Evolutionary conservation across 2,888 invertebrate genomes (phyloP), one percentile per base, ranked within the genome.

Genomic region (Epiblema foenella): DNA sequence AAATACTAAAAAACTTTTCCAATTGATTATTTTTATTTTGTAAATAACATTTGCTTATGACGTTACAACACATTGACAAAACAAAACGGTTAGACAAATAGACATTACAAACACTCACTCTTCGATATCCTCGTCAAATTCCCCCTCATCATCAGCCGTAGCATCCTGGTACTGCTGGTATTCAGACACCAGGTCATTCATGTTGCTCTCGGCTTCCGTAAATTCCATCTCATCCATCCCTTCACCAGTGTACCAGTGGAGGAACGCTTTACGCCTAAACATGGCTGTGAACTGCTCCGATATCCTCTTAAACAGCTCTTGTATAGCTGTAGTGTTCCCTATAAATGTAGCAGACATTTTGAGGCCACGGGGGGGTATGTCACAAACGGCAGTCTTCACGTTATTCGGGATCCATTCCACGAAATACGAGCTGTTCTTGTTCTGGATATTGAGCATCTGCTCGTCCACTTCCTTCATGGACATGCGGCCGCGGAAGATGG

Each of bases 201-300:
- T 96, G 94, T 97, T 97, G 81, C 96, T 96, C 85, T 98, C 97
- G 12, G 98, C 97, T 86, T 98, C 97, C 65, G 97, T 97, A 93
- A 97, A 97, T 89, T 98, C 97, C 96, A 97, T 96, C 87, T 97
- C 97, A 87, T 97, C 97, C 97, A 98, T 97, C 75, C 97, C 97
- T 86, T 98, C 97, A 60, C 97, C 97, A 65, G 97, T 97, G 93
- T 97, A 98, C 97, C 97, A 98, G 94, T 98, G 97, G 83, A 97
- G 94, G 95, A 97, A 98, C 88, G 97, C 97, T 89, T 97, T 97
- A 77, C 97, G 95, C 76, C 97, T 94, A 94, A 97, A 98, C 97
- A 98, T 97, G 82, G 96, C 96, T 42, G 95, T 95, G 84, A 96
- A 96, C 84, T 96, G 96, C 82, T 96, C 96, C 59, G 95, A 95